These are phyloP conservation scores for Acanthornis magna DNA, from an alignment of 2,797 vertebrate species.

Conservation along the genomic window DNA sequence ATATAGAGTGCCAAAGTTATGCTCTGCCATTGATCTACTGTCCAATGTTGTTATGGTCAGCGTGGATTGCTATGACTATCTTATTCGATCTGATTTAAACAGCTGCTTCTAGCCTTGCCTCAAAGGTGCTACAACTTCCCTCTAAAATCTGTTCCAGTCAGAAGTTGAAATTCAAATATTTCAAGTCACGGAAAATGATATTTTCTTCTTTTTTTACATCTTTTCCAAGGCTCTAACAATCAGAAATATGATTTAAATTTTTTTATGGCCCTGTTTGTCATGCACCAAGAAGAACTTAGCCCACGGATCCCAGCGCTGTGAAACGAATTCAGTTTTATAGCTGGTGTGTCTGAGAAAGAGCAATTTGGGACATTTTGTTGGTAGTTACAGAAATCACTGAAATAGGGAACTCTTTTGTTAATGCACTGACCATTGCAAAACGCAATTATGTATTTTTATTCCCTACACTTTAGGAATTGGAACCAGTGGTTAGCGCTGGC, in stretches of 20 bases:
- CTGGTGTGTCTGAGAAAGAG: background rate
- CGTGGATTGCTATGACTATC: background rate
- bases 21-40: background rate
- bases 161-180: background rate
- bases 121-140: background rate
- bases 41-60: background rate
- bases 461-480: background rate
- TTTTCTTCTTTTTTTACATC: background rate
- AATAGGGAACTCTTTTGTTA: background rate
- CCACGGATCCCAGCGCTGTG: background rate
- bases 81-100: background rate
- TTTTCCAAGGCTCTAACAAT: background rate
- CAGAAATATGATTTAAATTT: background rate
- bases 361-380: background rate
- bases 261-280: background rate
- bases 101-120: background rate
- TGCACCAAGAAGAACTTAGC: background rate
- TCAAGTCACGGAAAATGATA: background rate
- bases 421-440: background rate
- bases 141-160: background rate
- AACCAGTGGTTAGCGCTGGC: background rate
- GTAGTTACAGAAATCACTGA: background rate
- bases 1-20: background rate
- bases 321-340: background rate
- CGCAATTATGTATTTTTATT: background rate